These are phyloP conservation scores for Dicyrtoma fusca DNA, from an alignment of 2,888 invertebrate species.

Conservation along the genomic window DNA sequence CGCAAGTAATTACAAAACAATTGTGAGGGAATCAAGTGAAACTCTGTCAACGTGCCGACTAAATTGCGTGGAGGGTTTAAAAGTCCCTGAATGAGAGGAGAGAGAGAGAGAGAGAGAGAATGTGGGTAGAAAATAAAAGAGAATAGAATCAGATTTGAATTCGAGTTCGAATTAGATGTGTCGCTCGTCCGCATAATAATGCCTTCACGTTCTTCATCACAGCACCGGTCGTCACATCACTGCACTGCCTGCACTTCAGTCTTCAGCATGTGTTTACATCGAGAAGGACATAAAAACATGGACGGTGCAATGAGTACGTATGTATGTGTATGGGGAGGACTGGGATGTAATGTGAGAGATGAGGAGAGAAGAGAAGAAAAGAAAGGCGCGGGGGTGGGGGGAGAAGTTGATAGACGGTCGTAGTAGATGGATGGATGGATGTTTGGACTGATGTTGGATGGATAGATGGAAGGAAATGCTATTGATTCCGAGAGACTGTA, in stretches of 20 bases:
- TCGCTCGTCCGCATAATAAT: too few relatives aligned
- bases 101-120: too few relatives aligned
- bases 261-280: slow-evolving; percentile 2
- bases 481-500: slow-evolving; percentile 38
- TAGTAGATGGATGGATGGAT: slow-evolving; percentile 9
- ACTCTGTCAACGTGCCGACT: neutral
- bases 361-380: neutral
- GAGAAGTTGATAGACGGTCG: slow-evolving; percentile 1
- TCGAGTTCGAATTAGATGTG: too few relatives aligned
- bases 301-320: too few relatives aligned
- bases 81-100: neutral
- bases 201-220: too few relatives aligned
- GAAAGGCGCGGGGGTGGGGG: neutral
- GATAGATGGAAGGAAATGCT: slow-evolving; percentile 20
- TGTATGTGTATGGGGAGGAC: too few relatives aligned
- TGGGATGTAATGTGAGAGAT: neutral
- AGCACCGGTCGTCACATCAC: too few relatives aligned
- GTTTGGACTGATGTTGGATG: slow-evolving; percentile 24
- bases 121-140: slow-evolving; percentile 2
- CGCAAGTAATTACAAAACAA: slow-evolving; percentile 7
- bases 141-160: too few relatives aligned
- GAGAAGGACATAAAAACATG: too few relatives aligned
- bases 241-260: neutral
- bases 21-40: neutral
- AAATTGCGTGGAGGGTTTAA: neutral